These are phyloP conservation scores for Himalopsyche kuldschensis DNA, from an alignment of 2,888 invertebrate species.

Conservation along the genomic window DNA sequence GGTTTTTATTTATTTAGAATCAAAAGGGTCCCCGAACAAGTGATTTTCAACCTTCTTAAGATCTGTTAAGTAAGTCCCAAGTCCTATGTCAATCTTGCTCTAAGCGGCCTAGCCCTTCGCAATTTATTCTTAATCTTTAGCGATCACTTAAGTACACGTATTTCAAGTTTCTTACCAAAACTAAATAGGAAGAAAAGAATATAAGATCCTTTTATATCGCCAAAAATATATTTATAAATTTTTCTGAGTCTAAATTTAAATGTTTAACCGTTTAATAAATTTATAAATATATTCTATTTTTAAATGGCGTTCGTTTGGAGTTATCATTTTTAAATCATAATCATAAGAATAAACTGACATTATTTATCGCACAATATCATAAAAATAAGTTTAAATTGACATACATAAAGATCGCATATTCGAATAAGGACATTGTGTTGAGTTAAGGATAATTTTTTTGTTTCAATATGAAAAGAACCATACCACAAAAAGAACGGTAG, in stretches of 20 bases:
- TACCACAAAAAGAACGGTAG: conserved; percentile 94
- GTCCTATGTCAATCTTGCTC: background rate
- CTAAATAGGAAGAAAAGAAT: background rate
- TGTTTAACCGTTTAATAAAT: too few species aligned
- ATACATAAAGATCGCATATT: too few species aligned
- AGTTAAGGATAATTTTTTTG: too few species aligned
- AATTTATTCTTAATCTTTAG: background rate
- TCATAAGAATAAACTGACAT: too few species aligned
- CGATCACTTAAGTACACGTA: conserved; percentile 50
- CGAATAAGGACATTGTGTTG: too few species aligned
- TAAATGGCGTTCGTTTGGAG: too few species aligned
- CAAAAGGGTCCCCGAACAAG: background rate
- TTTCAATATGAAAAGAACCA: conserved; percentile 42
- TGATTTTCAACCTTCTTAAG: background rate
- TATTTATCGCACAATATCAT: too few species aligned
- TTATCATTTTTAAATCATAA: too few species aligned
- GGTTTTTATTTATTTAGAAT: background rate
- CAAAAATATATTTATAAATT: too few species aligned
- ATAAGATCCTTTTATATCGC: background rate
- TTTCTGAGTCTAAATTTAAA: too few species aligned
- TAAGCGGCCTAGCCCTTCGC: background rate
- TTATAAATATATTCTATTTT: too few species aligned
- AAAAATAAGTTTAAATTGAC: too few species aligned
- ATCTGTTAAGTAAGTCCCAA: background rate
- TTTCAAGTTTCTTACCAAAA: background rate